phyloP scores from a whole-genome alignment of 2,888 invertebrate genomes.

The Phymatocera aterrima region DNA sequence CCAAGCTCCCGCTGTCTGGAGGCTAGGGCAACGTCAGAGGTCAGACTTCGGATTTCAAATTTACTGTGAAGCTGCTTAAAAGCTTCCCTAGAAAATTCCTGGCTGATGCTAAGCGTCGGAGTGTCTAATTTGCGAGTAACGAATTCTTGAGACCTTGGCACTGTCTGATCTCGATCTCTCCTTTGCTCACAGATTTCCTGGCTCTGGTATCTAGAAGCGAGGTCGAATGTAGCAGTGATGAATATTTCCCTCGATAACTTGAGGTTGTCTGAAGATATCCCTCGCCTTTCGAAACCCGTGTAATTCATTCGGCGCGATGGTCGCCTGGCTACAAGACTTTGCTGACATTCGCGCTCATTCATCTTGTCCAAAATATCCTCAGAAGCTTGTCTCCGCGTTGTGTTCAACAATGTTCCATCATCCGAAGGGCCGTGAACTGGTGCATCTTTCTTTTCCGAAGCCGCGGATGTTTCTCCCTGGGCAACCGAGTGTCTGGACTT shows the following conservation, averaged over 20 bases:
- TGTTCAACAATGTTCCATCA: constrained; percentile 17
- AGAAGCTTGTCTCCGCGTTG: constrained; percentile 61
- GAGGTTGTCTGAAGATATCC: constrained; percentile 68
- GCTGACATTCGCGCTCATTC: constrained; percentile 48
- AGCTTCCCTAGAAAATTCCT: constrained; percentile 54
- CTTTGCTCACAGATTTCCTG: constrained; percentile 45
- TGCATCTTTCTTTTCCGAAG: constrained; percentile 31
- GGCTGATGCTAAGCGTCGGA: constrained; percentile 44
- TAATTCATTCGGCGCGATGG: constrained; percentile 47
- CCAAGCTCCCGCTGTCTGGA: constrained; percentile 63
- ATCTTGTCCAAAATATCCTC: constrained; percentile 65
- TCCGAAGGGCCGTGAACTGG: constrained; percentile 44
- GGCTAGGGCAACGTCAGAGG: constrained; percentile 66
- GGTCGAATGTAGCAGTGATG: constrained; percentile 52
- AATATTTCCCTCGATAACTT: constrained; percentile 55
- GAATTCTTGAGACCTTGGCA: constrained; percentile 4
- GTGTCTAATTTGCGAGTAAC: constrained; percentile 20
- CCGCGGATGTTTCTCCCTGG: constrained; percentile 36
- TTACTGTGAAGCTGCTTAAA: constrained; percentile 67
- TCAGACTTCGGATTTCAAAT: constrained; percentile 65
- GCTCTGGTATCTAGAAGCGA: constrained; percentile 55
- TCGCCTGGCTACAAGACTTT: background rate
- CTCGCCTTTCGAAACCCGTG: constrained; percentile 61
- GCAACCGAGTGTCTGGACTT: constrained; percentile 48
- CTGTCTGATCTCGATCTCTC: background rate